Base-by-base conservation (phyloP, 2,888 invertebrate genomes). In the Sinodicranocentrus sp. region DNA sequence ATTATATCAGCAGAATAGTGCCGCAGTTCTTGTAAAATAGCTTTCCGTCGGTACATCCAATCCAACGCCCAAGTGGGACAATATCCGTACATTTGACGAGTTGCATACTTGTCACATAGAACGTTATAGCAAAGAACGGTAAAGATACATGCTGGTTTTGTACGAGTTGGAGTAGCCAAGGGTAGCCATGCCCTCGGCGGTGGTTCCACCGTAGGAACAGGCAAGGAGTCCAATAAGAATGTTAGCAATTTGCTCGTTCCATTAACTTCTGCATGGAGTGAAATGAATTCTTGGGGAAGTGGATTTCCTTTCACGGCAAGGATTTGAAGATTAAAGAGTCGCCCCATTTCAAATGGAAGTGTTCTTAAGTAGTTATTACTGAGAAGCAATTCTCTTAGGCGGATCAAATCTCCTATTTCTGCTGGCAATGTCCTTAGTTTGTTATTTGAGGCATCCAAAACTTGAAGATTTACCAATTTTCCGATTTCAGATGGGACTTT, bases 51-150 rank as follows among this genome's bases (percentile, higher is more conserved):
- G 92, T 98, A 99, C 90, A 98, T 98, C 99, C 99, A 99, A 91
- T 95, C 96, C 84, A 99, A 93, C 76, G 99, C 99, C 99, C 99
- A 99, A 89, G 97, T 96, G 23, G 99, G 99, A 91, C 99, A 99
- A 92, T 99, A 99, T 89, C 97, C 98, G 92, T 99, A 99, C 96
- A 98, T 97, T 92, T 98, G 98, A 89, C 98, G 92, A 71, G 99
- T 99, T 86, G 99, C 99, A 91, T 98, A 99, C 92, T 98, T 98
- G 93, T 99, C 99, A 92, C 99, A 98, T 89, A 99, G 93, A 88
- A 99, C 98, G 92, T 99, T 99, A 93, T 99, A 99, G 92, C 98
- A 99, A 97, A 99, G 98, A 90, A 99, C 98, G 89, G 99, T 98
- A 93, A 99, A 98, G 91, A 97, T 96, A 92, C 97, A 80, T 95